Base-by-base conservation (phyloP, 2,113 vertebrate genomes). In the Muscicapa adusta region DNA sequence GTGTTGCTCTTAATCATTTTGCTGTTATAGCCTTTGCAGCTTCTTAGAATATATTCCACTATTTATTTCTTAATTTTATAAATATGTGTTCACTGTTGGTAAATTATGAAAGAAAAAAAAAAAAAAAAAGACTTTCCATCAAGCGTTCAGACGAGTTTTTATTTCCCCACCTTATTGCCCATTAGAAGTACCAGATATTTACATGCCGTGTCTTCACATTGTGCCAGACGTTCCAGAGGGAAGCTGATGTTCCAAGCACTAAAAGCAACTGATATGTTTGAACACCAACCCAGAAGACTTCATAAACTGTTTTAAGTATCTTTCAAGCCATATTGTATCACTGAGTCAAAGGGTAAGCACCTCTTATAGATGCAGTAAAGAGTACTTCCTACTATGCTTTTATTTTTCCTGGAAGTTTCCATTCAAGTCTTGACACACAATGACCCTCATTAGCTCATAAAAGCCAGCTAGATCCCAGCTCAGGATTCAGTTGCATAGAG, bases 361-460 rank as follows among this genome's bases (percentile, higher is more conserved):
- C 50, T 76, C 66, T 72, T 88, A 87, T 0, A 2, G 34, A 62
- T 76, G 34, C 38, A 54, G 18, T 68, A 31, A 65, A 71, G 45
- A 65, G 16, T 45, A 54, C 45, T 92, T 94, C 58, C 77, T 73
- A 38, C 38, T 4, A 45, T n/a, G 62, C 31, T 86, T 56, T 2
- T 3, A 48, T 92, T 91, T 92, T 94, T 88, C 87, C 91, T 91
- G 91, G 77, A 92, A 94, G 84, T 76, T 85, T 25, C 45, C 36
- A 81, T 75, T 87, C 47, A 50, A 79, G 48, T 50, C 26, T 22
- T 91, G 77, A 82, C 91, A 53, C 70, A 34, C 19, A 33, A n/a
- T 56, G 73, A 91, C 91, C 77, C 89, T 91, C 57, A 58, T 94
- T 78, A 95, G 31, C 70, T 79, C 36, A 66, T 43, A 75, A 77